Conservation (phyloP, 2,113 vertebrate genomes). For the Oncorhynchus tshawytscha region DNA sequence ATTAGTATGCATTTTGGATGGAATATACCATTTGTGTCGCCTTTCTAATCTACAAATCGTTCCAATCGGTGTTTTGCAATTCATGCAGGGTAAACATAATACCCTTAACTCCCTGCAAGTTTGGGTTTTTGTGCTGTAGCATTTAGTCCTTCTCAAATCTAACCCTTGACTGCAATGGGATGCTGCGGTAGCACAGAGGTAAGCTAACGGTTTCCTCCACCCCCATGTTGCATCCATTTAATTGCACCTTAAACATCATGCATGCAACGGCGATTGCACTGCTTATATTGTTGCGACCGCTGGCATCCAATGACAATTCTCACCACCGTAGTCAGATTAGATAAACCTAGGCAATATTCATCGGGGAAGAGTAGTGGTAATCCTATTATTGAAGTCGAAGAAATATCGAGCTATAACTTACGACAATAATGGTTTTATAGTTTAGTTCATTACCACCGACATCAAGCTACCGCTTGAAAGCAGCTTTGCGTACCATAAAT, state of each 20-base stretch:
- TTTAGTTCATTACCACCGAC: background rate
- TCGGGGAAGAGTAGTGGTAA: slow-evolving; percentile 35
- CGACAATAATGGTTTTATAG: background rate
- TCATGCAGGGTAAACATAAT: slow-evolving; percentile 50
- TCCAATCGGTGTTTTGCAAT: slow-evolving; percentile 37
- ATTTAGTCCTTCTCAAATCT: slow-evolving; percentile 57
- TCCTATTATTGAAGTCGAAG: slow-evolving; percentile 46
- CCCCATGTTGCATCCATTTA: slow-evolving; percentile 6
- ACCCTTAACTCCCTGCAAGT: slow-evolving; percentile 57
- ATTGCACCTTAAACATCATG: slow-evolving; percentile 5
- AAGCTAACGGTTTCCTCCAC: slow-evolving; percentile 41
- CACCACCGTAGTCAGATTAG: slow-evolving; percentile 52
- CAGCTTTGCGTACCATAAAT: background rate
- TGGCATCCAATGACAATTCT: slow-evolving; percentile 19
- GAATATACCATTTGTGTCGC: slow-evolving; percentile 43
- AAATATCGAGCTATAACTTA: background rate
- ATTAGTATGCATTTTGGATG: slow-evolving; percentile 49
- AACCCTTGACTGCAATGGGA: slow-evolving; percentile 76
- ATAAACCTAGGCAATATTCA: slow-evolving; percentile 2
- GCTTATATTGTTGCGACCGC: slow-evolving; percentile 6
- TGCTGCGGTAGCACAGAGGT: slow-evolving; percentile 81
- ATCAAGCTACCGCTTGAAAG: background rate
- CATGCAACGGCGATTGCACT: background rate
- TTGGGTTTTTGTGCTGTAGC: slow-evolving; percentile 56
- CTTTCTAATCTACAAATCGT: slow-evolving; percentile 24